phyloP scores from a whole-genome alignment of 2,113 vertebrate genomes.

The Turnix velox region DNA sequence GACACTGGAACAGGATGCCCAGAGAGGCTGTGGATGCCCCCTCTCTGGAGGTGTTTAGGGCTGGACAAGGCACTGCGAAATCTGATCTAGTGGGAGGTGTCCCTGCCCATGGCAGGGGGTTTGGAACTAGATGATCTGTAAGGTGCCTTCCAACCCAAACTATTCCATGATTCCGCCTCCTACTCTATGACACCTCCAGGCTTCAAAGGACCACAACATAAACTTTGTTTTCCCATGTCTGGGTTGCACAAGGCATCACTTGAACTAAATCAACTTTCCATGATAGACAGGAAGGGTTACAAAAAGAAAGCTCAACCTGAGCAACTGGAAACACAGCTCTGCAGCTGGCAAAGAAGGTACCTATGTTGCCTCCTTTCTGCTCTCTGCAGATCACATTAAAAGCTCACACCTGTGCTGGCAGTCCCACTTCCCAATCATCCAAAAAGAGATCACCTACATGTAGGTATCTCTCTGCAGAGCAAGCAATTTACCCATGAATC shows the following conservation, averaged over 20 bases:
- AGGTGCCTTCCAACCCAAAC: no score
- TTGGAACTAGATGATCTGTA: no score
- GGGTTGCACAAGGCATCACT: fast-evolving
- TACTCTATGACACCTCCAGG: background rate
- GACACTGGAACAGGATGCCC: no score
- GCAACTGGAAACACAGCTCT: fast-evolving
- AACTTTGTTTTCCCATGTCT: fast-evolving
- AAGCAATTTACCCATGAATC: background rate
- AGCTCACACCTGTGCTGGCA: background rate
- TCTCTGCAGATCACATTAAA: background rate
- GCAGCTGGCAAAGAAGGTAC: fast-evolving
- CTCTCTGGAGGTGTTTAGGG: no score
- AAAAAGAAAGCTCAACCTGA: background rate
- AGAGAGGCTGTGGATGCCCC: no score
- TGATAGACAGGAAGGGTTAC: fast-evolving
- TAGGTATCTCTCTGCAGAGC: background rate
- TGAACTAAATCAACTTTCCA: background rate
- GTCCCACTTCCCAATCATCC: background rate
- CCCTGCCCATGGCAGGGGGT: no score
- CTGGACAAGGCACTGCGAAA: no score
- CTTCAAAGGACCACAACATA: background rate
- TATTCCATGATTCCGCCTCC: no score
- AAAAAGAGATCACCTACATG: background rate
- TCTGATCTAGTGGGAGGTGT: no score
- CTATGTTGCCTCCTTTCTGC: fast-evolving